Evolutionary conservation across 2,113 vertebrate species (phyloP), one percentile per base, ranked within the genome.

Genomic region (Corydoras sp.): DNA sequence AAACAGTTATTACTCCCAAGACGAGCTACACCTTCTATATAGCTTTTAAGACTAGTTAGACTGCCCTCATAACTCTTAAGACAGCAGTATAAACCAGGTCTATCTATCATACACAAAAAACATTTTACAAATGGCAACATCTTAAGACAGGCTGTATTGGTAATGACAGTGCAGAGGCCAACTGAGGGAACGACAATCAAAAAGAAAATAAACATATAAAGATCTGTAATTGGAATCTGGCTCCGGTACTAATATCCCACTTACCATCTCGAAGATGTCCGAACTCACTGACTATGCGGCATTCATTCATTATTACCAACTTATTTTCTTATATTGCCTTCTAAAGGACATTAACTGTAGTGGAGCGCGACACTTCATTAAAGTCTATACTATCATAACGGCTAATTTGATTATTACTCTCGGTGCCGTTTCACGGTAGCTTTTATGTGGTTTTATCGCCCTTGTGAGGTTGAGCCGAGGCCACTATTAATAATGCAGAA

Each of bases 251-350:
- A 49, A 7, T 13, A 55, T 14, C 35, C n/a, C 43, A 32, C 35
- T 65, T 58, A 51, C 29, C 56, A 56, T 65, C 31, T 64, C n/a
- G 3, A 51, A 51, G n/a, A 43, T 53, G 12, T 14, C 32, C 68
- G n/a, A 24, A n/a, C 14, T 60, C 72, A 62, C 15, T 48, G 55
- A 62, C 29, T 66, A 58, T 64, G 24, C 75, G 70, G 10, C 13
- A 13, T 56, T 61, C 65, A 75, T 56, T 58, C 49, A 18, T 14
- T 55, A 10, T 78, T 59, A 58, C 82, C 83, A 75, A 76, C 79
- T 83, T 85, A 79, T 84, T 83, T 81, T 84, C 83, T 82, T 83
- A 83, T 87, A 86, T 88, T 84, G 83, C 74, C 79, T 85, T 81
- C 81, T 81, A 80, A 79, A 82, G 79, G 80, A 82, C 80, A 66